These are phyloP conservation scores for Neotoxoptera formosana DNA, from an alignment of 1,140 invertebrate genomes.

Conservation along the genomic window DNA sequence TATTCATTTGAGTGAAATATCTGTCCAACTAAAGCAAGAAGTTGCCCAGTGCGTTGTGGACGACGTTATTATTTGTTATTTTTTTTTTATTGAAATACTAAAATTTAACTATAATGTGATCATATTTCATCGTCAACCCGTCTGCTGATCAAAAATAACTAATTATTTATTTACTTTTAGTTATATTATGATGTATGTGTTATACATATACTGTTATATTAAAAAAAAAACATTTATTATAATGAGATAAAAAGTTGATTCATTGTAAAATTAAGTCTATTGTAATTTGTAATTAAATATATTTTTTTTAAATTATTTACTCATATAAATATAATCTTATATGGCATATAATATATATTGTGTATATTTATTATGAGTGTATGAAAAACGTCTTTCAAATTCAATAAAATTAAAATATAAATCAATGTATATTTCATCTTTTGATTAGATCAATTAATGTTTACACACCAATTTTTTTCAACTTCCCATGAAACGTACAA, in stretches of 20 bases:
- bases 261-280: not conserved
- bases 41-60: not conserved
- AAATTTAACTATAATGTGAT: not conserved
- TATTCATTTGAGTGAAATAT: not conserved
- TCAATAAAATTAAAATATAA: too few relatives aligned
- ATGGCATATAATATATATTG: not conserved
- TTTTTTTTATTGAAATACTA: not conserved
- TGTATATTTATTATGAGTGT: too few relatives aligned
- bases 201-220: too few relatives aligned
- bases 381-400: too few relatives aligned
- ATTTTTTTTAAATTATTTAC: not conserved
- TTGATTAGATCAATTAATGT: too few relatives aligned
- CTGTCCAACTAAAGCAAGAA: not conserved
- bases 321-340: not conserved
- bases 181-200: too few relatives aligned
- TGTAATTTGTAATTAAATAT: not conserved
- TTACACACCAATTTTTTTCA: too few relatives aligned
- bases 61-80: not conserved
- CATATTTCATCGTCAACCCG: not conserved
- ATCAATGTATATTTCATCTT: too few relatives aligned
- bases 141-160: not conserved
- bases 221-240: too few relatives aligned
- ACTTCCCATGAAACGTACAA: too few relatives aligned
- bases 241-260: not conserved
- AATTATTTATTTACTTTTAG: too few relatives aligned